These are phyloP conservation scores for Parotia lawesii DNA, from an alignment of 2,113 vertebrate species.

Conservation along the genomic window DNA sequence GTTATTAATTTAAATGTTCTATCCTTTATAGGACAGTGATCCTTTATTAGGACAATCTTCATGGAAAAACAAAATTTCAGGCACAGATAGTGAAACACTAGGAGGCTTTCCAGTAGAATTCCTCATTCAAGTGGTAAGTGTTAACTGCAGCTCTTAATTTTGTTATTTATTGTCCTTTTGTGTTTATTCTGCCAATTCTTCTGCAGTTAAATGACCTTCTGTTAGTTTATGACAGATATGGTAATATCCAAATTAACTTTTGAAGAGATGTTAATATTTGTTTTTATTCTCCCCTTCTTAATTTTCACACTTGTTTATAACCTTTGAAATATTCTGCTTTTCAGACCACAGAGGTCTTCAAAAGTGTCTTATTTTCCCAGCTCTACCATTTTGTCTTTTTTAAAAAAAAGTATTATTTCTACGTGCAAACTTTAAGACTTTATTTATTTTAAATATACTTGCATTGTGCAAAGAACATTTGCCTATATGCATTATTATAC, in stretches of 20 bases:
- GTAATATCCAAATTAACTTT: neutral
- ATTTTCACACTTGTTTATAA: neutral
- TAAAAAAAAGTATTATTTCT: neutral
- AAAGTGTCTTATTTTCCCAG: neutral
- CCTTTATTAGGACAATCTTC: constrained; percentile 90
- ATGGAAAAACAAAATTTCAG: constrained; percentile 89
- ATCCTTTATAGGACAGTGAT: constrained; percentile 84
- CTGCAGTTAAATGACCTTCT: neutral
- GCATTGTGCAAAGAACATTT: neutral
- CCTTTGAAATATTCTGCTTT: neutral
- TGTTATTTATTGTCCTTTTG: neutral
- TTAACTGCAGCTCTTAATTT: neutral
- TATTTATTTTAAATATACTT: neutral
- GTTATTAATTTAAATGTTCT: neutral
- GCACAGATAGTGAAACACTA: constrained; percentile 89
- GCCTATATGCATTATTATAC: neutral
- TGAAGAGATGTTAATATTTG: neutral
- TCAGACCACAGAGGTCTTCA: neutral
- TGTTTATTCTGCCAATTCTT: neutral
- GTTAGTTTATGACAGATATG: neutral
- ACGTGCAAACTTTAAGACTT: neutral
- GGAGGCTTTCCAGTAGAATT: constrained; percentile 98
- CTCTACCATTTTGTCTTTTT: neutral
- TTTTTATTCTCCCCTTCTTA: neutral
- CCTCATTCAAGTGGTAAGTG: constrained; percentile 95